These are phyloP conservation scores for Dermolepida albohirtum DNA, from an alignment of 2,888 invertebrate genomes.

Conservation along the genomic window DNA sequence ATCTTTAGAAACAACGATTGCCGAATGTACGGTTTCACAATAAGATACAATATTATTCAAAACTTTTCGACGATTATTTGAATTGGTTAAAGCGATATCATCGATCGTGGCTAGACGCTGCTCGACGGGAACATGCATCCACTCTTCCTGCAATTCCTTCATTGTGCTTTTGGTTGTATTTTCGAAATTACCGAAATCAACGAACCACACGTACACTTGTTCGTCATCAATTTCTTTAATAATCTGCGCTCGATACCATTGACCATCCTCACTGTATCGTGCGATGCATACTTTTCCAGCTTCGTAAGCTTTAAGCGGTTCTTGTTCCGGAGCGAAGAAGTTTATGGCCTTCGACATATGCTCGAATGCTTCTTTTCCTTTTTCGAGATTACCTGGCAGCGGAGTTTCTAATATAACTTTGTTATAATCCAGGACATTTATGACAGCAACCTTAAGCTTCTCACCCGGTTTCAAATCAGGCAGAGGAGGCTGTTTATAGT, in stretches of 20 bases:
- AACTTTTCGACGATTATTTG: slow-evolving; percentile 46
- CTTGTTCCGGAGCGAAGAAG: slow-evolving; percentile 57
- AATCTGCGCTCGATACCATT: slow-evolving; percentile 81
- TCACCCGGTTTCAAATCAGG: slow-evolving; percentile 56
- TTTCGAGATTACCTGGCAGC: slow-evolving; percentile 51
- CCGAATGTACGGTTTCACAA: slow-evolving; percentile 44
- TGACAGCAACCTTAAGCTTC: slow-evolving; percentile 62
- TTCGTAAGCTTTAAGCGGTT: slow-evolving; percentile 64
- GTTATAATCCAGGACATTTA: slow-evolving; percentile 57
- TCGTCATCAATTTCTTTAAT: slow-evolving; percentile 65
- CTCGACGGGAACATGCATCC: slow-evolving; percentile 68
- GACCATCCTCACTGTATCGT: slow-evolving; percentile 70
- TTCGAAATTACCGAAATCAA: slow-evolving; percentile 81
- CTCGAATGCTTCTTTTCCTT: slow-evolving; percentile 65
- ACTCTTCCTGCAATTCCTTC: slow-evolving; percentile 67
- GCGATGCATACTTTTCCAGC: slow-evolving; percentile 74
- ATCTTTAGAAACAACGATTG: slow-evolving; percentile 50
- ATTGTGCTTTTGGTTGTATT: slow-evolving; percentile 65
- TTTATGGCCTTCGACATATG: slow-evolving; percentile 67
- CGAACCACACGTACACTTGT: slow-evolving; percentile 73
- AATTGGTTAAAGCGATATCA: slow-evolving; percentile 48
- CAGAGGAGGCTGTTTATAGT: slow-evolving; percentile 59
- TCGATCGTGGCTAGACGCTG: slow-evolving; percentile 67
- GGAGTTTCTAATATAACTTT: slow-evolving; percentile 53
- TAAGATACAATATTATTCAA: slow-evolving; percentile 50